phyloP scores from a whole-genome alignment of 1,140 invertebrate species.

The Pollicipes pollicipes region DNA sequence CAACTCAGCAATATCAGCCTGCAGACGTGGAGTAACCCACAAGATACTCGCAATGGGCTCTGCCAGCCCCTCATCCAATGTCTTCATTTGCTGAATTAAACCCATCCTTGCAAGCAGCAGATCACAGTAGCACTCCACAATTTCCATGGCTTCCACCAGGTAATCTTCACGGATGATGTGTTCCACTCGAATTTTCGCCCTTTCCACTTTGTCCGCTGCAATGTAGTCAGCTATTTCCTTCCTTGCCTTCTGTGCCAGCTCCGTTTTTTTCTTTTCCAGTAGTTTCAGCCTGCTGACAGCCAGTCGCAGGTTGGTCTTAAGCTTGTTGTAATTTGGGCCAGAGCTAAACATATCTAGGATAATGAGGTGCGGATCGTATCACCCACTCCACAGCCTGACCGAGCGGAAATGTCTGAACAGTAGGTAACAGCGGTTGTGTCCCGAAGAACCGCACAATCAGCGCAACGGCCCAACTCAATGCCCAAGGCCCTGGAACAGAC shows the following conservation, averaged over 20 bases:
- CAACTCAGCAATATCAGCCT: constrained; percentile 67
- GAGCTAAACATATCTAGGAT: constrained; percentile 79
- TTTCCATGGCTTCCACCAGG: constrained; percentile 96
- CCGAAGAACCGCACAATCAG: no score
- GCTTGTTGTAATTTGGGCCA: constrained; percentile 74
- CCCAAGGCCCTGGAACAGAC: no score
- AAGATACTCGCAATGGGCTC: constrained; percentile 91
- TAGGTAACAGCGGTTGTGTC: no score
- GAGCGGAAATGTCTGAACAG: no score
- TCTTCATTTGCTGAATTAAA: constrained; percentile 92
- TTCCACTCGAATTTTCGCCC: constrained; percentile 89
- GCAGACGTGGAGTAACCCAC: constrained; percentile 82
- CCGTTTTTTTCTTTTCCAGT: constrained; percentile 95
- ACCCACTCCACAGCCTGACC: no score
- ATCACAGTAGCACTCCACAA: constrained; percentile 99
- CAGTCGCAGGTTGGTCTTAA: constrained; percentile 79
- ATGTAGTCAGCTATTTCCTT: constrained; percentile 97
- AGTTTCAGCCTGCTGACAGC: constrained; percentile 64
- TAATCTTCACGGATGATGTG: constrained; percentile 98
- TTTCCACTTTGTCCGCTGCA: constrained; percentile 57
- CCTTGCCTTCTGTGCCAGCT: constrained; percentile 82
- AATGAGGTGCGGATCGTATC: no score
- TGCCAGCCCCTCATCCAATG: constrained; percentile 78
- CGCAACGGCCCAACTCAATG: no score
- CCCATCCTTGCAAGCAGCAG: constrained; percentile 85